phyloP scores from a whole-genome alignment of 2,113 vertebrate species.

The Calidris pygmaea region DNA sequence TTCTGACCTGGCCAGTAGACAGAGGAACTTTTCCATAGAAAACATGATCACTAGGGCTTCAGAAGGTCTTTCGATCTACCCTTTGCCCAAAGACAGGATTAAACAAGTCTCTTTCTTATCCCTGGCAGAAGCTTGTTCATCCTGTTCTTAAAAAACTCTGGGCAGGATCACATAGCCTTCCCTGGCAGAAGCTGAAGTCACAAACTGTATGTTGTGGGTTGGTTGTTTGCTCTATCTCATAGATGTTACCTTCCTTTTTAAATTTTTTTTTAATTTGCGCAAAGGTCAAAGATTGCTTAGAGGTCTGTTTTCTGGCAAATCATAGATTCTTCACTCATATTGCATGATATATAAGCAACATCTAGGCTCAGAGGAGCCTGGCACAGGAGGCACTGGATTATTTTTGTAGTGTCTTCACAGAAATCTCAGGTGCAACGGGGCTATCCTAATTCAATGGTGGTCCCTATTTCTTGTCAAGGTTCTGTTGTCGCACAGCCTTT shows the following conservation, averaged over 20 bases:
- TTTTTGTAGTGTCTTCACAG: not conserved
- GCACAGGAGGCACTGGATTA: not conserved
- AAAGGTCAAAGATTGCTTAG: not conserved
- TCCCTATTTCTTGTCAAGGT: not conserved
- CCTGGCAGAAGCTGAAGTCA: not conserved
- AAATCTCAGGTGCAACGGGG: not conserved
- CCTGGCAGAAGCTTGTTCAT: not conserved
- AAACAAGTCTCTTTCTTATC: not conserved
- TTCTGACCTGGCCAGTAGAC: not conserved
- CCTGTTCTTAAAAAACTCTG: not conserved
- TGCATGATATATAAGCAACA: not conserved
- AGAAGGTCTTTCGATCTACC: not conserved
- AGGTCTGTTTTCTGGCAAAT: not conserved
- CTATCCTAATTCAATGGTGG: not conserved
- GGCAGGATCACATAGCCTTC: not conserved
- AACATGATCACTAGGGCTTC: not conserved
- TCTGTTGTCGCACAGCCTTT: not conserved
- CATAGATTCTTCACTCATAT: not conserved
- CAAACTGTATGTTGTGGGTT: not conserved
- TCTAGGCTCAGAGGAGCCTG: not conserved
- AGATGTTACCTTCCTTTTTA: not conserved
- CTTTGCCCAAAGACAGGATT: not conserved
- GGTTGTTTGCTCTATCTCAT: not conserved
- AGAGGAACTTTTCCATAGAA: not conserved
- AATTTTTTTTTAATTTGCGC: not conserved